A percentile compares a stretch with the other conserved stretches of the same genome.
phyloP scores from a whole-genome alignment of 1,140 invertebrate species.

The Atta texana region DNA sequence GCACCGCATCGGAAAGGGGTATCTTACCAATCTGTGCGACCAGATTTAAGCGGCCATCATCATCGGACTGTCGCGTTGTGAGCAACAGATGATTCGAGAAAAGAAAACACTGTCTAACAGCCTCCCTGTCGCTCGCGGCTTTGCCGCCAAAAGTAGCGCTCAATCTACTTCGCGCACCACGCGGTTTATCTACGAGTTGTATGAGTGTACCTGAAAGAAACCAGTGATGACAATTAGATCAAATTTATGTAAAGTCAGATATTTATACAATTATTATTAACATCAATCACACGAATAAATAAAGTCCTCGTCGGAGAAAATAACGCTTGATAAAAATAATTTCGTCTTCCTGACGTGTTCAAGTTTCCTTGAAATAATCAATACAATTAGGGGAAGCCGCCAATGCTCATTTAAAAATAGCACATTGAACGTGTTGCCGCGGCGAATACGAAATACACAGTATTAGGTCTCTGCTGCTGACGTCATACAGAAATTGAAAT shows the following conservation, averaged over 20 bases:
- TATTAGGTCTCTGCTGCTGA: constrained; percentile 8
- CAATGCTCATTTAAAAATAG: constrained; percentile 52
- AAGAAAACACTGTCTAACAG: constrained; percentile 93
- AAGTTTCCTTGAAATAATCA: constrained; percentile 39
- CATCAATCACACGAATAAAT: too few relatives aligned
- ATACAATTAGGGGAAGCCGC: constrained; percentile 44
- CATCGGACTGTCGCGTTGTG: constrained; percentile 88
- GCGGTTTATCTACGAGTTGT: constrained; percentile 90
- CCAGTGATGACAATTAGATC: not conserved
- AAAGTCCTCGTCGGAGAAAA: not conserved
- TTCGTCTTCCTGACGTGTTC: not conserved
- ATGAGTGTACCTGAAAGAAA: constrained; percentile 88
- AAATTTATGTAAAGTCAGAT: not conserved
- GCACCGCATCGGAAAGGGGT: constrained; percentile 93
- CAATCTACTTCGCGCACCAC: constrained; percentile 87
- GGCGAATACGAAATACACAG: constrained; percentile 22
- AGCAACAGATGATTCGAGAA: constrained; percentile 96
- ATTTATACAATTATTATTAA: not conserved
- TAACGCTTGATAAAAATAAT: constrained; percentile 5
- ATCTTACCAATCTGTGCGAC: constrained; percentile 94
- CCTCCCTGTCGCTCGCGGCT: constrained; percentile 88
- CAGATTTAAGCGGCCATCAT: constrained; percentile 93
- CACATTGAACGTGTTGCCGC: not conserved
- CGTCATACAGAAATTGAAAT: constrained; percentile 14
- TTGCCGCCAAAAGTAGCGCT: constrained; percentile 88